These are phyloP conservation scores for Oxyteleia sp. DNA, from an alignment of 2,888 invertebrate species.

Conservation along the genomic window DNA sequence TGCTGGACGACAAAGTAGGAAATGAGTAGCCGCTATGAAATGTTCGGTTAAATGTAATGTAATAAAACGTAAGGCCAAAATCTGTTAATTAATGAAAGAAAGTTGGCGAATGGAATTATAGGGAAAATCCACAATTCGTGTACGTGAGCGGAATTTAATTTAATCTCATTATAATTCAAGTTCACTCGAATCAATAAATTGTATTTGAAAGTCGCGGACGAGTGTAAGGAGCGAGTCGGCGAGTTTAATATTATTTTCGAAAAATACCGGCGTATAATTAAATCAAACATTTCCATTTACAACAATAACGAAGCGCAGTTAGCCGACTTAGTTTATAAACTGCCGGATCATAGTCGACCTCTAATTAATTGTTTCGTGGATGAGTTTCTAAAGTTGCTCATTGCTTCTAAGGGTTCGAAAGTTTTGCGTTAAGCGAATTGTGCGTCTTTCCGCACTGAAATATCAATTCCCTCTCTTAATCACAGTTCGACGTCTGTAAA, in stretches of 20 bases:
- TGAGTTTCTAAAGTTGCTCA: constrained; percentile 66
- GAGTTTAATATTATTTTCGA: constrained; percentile 1
- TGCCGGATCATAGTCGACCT: constrained; percentile 73
- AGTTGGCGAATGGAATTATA: constrained; percentile 31
- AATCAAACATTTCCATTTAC: constrained; percentile 25
- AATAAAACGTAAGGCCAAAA: constrained; percentile 25
- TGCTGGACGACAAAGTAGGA: background rate
- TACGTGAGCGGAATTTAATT: constrained; percentile 29
- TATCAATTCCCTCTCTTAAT: constrained; percentile 24
- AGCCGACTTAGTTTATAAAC: constrained; percentile 23
- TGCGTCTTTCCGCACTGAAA: constrained; percentile 2
- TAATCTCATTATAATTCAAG: constrained; percentile 55
- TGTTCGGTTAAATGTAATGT: background rate
- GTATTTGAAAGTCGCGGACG: constrained; percentile 13
- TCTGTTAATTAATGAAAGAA: constrained; percentile 42
- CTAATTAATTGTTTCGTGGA: constrained; percentile 77
- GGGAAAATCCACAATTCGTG: constrained; percentile 11
- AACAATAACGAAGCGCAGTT: constrained; percentile 7
- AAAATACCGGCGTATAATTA: constrained; percentile 32
- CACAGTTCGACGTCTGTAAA: constrained; percentile 1
- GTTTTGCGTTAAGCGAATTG: constrained; percentile 18
- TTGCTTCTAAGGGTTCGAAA: constrained; percentile 35
- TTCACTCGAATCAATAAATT: constrained; percentile 55
- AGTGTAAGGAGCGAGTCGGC: background rate
- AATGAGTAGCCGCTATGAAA: background rate